phyloP scores from a whole-genome alignment of 2,888 invertebrate species.

The Itoplectis maculator region DNA sequence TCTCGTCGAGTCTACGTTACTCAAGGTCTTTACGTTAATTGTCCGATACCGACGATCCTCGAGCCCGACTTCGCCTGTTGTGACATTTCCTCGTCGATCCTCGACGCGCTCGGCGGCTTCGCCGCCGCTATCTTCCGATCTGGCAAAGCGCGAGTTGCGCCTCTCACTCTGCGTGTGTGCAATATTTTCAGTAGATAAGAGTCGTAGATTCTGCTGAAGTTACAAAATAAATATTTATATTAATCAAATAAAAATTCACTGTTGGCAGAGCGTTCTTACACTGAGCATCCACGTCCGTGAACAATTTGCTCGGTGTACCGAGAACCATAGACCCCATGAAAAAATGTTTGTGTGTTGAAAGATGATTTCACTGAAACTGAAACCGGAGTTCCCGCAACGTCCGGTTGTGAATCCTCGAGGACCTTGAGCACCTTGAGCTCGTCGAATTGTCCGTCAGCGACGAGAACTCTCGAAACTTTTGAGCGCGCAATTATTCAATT shows the following conservation, averaged over 20 bases:
- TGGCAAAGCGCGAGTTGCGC: neutral
- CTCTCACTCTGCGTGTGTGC: neutral
- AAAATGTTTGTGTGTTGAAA: constrained; percentile 28
- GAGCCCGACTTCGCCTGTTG: constrained; percentile 14
- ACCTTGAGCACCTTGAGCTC: constrained; percentile 34
- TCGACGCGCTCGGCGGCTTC: constrained; percentile 7
- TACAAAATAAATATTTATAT: neutral
- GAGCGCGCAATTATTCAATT: constrained; percentile 49
- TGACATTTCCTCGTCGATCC: constrained; percentile 47
- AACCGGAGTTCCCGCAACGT: constrained; percentile 49
- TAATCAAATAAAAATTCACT: neutral
- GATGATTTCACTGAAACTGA: constrained; percentile 59
- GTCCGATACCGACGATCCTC: constrained; percentile 19
- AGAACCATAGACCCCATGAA: too few relatives aligned
- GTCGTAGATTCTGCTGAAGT: neutral
- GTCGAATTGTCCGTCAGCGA: neutral
- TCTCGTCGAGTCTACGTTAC: constrained; percentile 1
- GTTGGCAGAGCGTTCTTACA: too few relatives aligned
- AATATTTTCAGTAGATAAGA: neutral
- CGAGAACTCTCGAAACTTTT: constrained; percentile 46
- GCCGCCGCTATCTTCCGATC: constrained; percentile 7
- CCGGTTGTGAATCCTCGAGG: constrained; percentile 49
- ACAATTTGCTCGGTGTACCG: too few relatives aligned
- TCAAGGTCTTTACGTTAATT: constrained; percentile 30
- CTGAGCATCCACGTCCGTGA: too few relatives aligned